Base-by-base conservation (phyloP, 2,113 vertebrate species). In the Tenebrosternarchus preto region DNA sequence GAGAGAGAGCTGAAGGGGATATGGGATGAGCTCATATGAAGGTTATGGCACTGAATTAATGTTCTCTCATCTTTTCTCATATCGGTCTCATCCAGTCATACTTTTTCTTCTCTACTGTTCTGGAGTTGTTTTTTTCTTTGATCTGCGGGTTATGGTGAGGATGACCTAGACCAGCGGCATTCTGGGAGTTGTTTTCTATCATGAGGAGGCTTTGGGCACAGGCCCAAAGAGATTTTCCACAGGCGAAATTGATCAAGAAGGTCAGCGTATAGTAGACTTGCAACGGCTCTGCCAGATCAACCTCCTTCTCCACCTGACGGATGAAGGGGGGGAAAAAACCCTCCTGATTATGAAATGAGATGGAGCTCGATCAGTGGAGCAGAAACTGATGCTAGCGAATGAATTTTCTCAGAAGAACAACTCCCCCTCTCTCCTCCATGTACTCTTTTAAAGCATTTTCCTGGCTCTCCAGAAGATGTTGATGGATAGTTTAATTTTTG, bases 31-130 rank as follows among this genome's bases (percentile, higher is more conserved):
- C 83, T 91, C 89, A 92, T 90, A 93, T 92, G 87, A 91, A 88
- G 91, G 91, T 92, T 91, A 92, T 84, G 90, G 91, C 92, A 92
- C 85, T 91, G 91, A 73, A 80, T 80, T 63, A 36, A 31, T 24
- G 74, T 75, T 43, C 12, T n/a, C 31, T 56, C 24, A 25, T 68
- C 56, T 63, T 22, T 20, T 19, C 7, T 9, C 61, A 36, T 73
- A 61, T 74, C 78, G 33, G 31, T 29, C 82, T 73, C 78, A 64
- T 7, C n/a, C 19, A 7, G 7, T 57, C 3, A 20, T 57, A 20
- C n/a, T n/a, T 57, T 57, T n/a, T 8, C 55, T n/a, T 57, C 55
- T 57, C 4, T 20, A 20, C 5, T n/a, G n/a, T 57, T 57, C n/a
- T 57, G 11, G 39, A 46, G 9, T 46, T 9, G 39, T 6, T 11